phyloP scores from a whole-genome alignment of 2,797 vertebrate genomes.

The Alosa sapidissima region DNA sequence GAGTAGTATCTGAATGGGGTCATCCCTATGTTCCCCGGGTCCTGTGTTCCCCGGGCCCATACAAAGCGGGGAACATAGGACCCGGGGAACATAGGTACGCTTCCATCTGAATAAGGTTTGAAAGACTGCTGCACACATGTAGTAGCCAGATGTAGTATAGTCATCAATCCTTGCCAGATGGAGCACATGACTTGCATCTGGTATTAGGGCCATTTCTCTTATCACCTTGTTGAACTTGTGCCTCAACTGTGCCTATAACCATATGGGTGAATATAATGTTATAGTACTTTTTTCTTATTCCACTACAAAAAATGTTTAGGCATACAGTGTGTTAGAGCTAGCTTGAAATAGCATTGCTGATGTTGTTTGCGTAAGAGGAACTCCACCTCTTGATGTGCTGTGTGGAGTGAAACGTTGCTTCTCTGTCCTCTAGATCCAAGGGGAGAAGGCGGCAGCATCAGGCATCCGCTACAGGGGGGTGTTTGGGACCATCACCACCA shows the following conservation, averaged over 20 bases:
- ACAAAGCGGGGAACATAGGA: no score
- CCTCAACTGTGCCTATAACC: no score
- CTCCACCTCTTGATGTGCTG: background rate
- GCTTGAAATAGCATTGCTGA: background rate
- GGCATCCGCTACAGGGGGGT: conserved; percentile 80
- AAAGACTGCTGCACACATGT: no score
- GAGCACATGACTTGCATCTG: no score
- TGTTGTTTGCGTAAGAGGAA: background rate
- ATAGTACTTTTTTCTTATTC: background rate
- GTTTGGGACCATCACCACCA: conserved; percentile 83
- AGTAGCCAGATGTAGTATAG: no score
- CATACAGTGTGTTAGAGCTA: background rate
- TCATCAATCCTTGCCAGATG: background rate
- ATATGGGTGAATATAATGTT: background rate
- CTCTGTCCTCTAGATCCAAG: conserved; percentile 76
- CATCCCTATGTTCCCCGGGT: no score
- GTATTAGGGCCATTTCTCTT: no score
- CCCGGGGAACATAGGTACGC: no score
- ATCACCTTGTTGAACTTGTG: no score
- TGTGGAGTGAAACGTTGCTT: background rate
- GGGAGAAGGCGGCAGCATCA: conserved; percentile 70
- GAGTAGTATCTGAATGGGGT: no score
- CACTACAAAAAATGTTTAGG: background rate
- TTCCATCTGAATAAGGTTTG: no score
- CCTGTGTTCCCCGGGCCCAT: no score